Base-by-base conservation (phyloP, 2,888 invertebrate species). In the Leptopilina myrica region DNA sequence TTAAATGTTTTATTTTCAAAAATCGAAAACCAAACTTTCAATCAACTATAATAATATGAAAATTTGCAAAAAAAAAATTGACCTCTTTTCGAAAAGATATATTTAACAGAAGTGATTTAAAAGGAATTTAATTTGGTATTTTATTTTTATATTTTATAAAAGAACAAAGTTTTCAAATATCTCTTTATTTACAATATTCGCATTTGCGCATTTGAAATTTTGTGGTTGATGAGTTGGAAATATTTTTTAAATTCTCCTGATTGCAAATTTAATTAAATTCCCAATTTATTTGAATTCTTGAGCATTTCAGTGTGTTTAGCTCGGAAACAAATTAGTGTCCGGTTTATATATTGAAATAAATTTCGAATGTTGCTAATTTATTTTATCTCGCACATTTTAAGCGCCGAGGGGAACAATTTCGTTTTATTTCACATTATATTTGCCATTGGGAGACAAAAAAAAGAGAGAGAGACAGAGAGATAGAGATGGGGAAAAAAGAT, bases 201-300 rank as follows among this genome's bases (percentile, higher is more conserved):
- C 20, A 62, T 20, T 15, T 4, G 8, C 7, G 20, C 62, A 20
- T 20, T 49, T 49, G 49, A 49, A 49, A 49, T 62, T 62, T 62
- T 59, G 7, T 15, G 8, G 62, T 20, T 20, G 20, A 15, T 20
- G 8, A 62, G 33, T 33, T 33, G 15, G 15, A 59, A 56, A 56
- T 15, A 59, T n/a, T 59, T n/a, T 62, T 9, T 20, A 62, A 62
- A 62, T 20, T 62, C 20, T 20, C 20, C 20, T 1, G 8, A 8
- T 62, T 15, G n/a, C 62, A 62, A 20, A 62, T 15, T 62, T 62
- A 62, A 62, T 62, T 62, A 62, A 62, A 62, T 15, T 62, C 15
- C 9, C 20, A 20, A 62, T 62, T 62, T 62, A 62, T 62, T 62
- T 20, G 62, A 62, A 62, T 62, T 62, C 62, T 62, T 62, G 62